phyloP scores from a whole-genome alignment of 2,797 vertebrate species.

The Neomorphus geoffroyi region DNA sequence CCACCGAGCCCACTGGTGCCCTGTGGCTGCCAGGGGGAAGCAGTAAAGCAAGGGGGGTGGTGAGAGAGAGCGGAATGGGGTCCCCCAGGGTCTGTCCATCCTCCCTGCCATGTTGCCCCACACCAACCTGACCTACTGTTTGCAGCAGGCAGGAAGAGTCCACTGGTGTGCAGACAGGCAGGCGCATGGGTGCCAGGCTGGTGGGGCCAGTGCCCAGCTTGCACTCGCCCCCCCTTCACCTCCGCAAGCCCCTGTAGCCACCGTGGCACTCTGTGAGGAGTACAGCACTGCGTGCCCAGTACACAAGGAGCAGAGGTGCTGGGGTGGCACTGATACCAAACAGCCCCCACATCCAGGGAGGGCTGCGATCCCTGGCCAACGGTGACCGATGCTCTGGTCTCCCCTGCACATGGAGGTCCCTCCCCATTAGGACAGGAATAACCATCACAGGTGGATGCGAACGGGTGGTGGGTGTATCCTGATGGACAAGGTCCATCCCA shows the following conservation, averaged over 20 bases:
- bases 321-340: neutral
- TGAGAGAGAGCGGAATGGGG: neutral
- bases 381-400: neutral
- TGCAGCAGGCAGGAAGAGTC: neutral
- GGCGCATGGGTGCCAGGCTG: rapidly evolving
- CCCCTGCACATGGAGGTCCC: neutral
- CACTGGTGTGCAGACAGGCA: rapidly evolving
- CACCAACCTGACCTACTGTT: neutral
- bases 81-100: neutral
- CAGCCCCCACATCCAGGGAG: neutral
- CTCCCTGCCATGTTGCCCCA: rapidly evolving
- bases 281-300: rapidly evolving
- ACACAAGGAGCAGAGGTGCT: neutral
- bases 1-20: rapidly evolving
- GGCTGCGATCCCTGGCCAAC: rapidly evolving
- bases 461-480: neutral
- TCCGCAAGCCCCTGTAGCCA: rapidly evolving
- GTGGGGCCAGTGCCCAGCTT: neutral
- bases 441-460: neutral
- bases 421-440: neutral
- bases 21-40: rapidly evolving
- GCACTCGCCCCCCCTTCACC: neutral
- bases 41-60: neutral
- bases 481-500: neutral
- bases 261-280: neutral